Base-by-base conservation (phyloP, 2,113 vertebrate genomes). In the Tragelaphus buxtoni region DNA sequence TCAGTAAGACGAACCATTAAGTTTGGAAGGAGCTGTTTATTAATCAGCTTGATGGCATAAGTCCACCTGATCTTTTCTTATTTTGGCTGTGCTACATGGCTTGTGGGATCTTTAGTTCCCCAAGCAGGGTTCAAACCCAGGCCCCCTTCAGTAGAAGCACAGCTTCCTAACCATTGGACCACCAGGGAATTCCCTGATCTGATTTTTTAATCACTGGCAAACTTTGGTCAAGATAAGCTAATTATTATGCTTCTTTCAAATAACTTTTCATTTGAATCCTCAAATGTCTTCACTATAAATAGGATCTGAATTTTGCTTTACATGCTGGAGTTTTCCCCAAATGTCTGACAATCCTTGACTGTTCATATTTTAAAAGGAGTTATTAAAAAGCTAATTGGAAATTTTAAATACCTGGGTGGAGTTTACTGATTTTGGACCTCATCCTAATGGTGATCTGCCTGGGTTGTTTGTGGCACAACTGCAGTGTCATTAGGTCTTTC, bases 1-100 rank as follows among this genome's bases (percentile, higher is more conserved):
- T 69, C 63, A 90, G 45, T 90, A 87, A 97, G 95, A 91, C 55
- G 79, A 91, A 90, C n/a, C 10, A 72, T 91, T 76, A 92, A 30
- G n/a, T 81, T 90, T 90, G 28, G 10, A 86, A 92, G 89, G 61
- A 61, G n/a, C 51, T 96, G 5, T 79, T 85, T 90, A 51, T 90
- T 53, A 56, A 56, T 90, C 42, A 87, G 80, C 3, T 95, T 82
- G 56, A 53, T 87, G 42, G 18, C 20, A 47, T 9, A 77, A 18
- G 22, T 90, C 28, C 55, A 53, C 14, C 55, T 80, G 49, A 58
- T 76, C 42, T 76, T 76, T 76, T 76, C 28, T 32, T 49, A 18
- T 79, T 79, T 79, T 4, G 9, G 76, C 76, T 49, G 13, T 32
- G 45, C 76, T 32, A 18, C 17, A 2, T 10, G 47, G 16, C 47